A percentile compares a stretch with the other conserved stretches of the same genome.
Evolutionary conservation across 2,888 invertebrate genomes (phyloP).

Genomic region (Meganola albula): DNA sequence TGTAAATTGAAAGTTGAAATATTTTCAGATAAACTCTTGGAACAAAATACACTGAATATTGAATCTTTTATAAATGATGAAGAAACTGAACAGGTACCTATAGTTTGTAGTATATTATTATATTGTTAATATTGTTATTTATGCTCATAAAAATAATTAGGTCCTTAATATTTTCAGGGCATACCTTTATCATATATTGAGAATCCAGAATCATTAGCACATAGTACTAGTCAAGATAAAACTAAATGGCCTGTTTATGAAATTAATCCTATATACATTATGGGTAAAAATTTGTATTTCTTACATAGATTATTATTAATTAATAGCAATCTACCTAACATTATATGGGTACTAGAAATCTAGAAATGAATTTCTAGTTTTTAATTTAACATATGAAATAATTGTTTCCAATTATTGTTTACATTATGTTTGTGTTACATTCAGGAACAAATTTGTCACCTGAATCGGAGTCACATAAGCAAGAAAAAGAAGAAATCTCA

Average conservation of each 20-base stretch:
- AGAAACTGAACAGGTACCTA: conserved; percentile 35
- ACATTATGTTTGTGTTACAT: no score
- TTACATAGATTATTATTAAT: no score
- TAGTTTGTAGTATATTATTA: conserved; percentile 1
- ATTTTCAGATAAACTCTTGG: conserved; percentile 33
- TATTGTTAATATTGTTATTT: conserved; percentile 2
- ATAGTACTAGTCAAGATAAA: conserved; percentile 20
- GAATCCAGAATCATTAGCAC: conserved; percentile 12
- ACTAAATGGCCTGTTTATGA: conserved; percentile 47
- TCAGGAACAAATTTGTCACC: no score
- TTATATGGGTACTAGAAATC: no score
- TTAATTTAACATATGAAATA: no score
- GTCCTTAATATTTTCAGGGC: conserved; percentile 19
- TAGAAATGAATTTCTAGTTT: no score
- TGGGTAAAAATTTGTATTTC: conserved; percentile 39
- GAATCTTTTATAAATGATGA: conserved; percentile 50
- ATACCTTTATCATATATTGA: conserved; percentile 12
- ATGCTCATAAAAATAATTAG: neutral
- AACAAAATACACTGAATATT: conserved; percentile 40
- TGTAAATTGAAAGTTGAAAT: conserved; percentile 17
- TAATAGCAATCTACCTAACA: no score
- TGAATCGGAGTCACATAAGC: no score
- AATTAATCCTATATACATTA: conserved; percentile 36
- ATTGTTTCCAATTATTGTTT: no score
- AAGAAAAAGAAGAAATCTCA: no score